Conservation (phyloP, 2,888 invertebrate genomes). For the Flabesymbios commensalis region DNA sequence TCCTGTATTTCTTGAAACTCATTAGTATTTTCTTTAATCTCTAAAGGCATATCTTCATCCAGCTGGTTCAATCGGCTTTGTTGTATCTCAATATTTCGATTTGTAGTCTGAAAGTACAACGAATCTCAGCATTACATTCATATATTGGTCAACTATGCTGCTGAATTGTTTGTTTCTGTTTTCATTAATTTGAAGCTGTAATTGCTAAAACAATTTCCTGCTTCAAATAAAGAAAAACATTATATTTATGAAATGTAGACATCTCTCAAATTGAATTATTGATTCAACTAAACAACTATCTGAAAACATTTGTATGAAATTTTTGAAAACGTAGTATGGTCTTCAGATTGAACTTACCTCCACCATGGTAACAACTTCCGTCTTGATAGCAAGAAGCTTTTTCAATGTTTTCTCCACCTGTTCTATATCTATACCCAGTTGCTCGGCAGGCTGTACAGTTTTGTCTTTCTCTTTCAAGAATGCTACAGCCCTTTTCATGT, state of each 20-base stretch:
- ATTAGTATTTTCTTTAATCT: slow-evolving; percentile 45
- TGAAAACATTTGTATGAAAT: neutral
- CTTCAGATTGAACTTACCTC: too few relatives aligned
- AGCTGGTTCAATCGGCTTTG: slow-evolving; percentile 40
- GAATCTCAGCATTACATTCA: too few relatives aligned
- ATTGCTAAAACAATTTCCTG: too few relatives aligned
- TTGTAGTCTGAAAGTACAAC: neutral
- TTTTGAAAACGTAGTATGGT: neutral
- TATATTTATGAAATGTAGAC: too few relatives aligned
- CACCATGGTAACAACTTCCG: slow-evolving; percentile 13
- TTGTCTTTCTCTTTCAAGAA: slow-evolving; percentile 50
- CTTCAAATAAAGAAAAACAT: too few relatives aligned
- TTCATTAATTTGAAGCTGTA: too few relatives aligned
- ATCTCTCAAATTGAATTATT: too few relatives aligned
- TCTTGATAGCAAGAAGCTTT: slow-evolving; percentile 38
- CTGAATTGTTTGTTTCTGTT: too few relatives aligned
- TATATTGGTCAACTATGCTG: too few relatives aligned
- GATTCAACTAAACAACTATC: too few relatives aligned
- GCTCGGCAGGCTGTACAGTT: slow-evolving; percentile 37
- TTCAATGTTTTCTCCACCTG: slow-evolving; percentile 39
- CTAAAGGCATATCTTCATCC: slow-evolving; percentile 44
- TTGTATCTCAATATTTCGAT: slow-evolving; percentile 33
- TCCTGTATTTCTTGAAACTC: slow-evolving; percentile 42
- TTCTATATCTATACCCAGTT: slow-evolving; percentile 18
- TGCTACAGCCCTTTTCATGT: slow-evolving; percentile 41